Percentiles rank a stretch among this genome's conserved stretches.
Conservation (phyloP, 2,797 vertebrate species). For the Peromyscus aztecus region DNA sequence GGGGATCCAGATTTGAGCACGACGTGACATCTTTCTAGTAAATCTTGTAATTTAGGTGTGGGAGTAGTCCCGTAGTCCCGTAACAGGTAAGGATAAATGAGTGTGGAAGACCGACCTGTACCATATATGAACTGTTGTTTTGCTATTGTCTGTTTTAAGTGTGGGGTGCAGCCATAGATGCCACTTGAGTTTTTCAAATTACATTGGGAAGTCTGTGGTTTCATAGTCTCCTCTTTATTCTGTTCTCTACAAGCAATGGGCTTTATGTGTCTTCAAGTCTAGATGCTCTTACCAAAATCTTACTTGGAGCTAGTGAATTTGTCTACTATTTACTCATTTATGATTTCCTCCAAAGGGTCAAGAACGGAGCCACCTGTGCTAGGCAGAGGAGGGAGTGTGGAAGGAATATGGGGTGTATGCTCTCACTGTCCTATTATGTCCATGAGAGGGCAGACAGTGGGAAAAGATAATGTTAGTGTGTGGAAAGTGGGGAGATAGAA, state of each 20-base stretch:
- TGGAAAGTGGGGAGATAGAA: neutral
- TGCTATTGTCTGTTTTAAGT: neutral
- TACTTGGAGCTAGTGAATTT: neutral
- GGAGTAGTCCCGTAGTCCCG: neutral
- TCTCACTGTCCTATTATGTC: neutral
- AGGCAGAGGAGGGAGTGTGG: neutral
- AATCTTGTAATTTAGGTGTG: neutral
- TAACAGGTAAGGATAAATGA: neutral
- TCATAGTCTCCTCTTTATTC: slow-evolving; percentile 8
- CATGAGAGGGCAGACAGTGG: neutral
- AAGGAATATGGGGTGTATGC: neutral
- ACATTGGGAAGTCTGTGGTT: neutral
- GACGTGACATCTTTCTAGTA: slow-evolving; percentile 17
- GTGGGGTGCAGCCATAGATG: neutral
- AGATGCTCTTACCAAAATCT: neutral
- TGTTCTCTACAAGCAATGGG: neutral
- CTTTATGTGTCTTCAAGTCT: neutral
- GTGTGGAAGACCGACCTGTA: neutral
- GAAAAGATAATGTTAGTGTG: neutral
- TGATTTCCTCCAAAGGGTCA: neutral
- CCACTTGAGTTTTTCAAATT: neutral
- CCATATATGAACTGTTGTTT: neutral
- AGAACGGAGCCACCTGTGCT: neutral
- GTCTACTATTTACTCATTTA: neutral
- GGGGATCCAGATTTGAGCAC: neutral